Evolutionary conservation across 2,888 invertebrate species (phyloP).

Genomic region (Aphidoletes aphidimyza): DNA sequence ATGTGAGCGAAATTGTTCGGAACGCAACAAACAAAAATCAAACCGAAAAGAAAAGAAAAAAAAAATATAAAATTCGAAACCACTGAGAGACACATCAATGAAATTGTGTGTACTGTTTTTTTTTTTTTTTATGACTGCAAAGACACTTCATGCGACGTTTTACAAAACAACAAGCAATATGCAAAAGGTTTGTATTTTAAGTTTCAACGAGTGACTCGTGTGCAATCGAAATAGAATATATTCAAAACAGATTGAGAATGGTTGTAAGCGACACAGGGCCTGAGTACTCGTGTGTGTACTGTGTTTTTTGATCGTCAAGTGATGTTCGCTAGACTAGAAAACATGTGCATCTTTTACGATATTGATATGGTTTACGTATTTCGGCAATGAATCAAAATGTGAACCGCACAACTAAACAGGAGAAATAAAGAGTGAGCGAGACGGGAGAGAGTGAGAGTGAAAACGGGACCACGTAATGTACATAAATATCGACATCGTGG

Average conservation of each 20-base stretch:
- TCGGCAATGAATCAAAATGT: neutral
- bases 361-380: constrained; percentile 27
- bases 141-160: neutral
- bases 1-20: constrained; percentile 35
- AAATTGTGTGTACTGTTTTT: neutral
- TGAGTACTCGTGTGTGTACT: no score
- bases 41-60: no score
- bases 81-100: neutral
- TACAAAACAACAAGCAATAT: neutral
- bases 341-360: constrained; percentile 28
- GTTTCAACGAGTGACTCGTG: neutral
- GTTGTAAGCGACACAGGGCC: no score
- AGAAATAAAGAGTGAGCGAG: neutral
- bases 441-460: neutral
- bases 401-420: neutral
- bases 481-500: constrained; percentile 1
- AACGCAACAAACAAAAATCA: no score
- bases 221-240: constrained; percentile 36
- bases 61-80: no score
- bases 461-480: neutral
- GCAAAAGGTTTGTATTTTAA: neutral
- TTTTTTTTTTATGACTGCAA: no score
- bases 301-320: neutral
- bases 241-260: no score
- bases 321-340: constrained; percentile 14